Evolutionary conservation across 2,888 invertebrate genomes (phyloP).

Genomic region (Drepana falcataria): DNA sequence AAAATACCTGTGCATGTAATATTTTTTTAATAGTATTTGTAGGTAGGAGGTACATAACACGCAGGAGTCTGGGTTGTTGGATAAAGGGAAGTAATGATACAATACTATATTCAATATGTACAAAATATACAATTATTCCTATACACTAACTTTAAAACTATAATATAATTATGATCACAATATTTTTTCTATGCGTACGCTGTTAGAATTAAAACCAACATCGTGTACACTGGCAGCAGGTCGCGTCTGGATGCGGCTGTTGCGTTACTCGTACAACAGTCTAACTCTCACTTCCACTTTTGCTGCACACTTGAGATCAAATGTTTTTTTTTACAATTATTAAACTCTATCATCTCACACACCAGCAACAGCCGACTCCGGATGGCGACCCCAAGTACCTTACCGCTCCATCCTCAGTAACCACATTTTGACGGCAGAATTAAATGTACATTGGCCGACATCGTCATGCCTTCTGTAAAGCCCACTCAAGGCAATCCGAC

Average conservation of each 20-base stretch:
- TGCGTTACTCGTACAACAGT: conserved; percentile 48
- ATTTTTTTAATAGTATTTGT: conserved; percentile 80
- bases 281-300: conserved; percentile 67
- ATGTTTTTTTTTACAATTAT: conserved; percentile 74
- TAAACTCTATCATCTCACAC: conserved; percentile 71
- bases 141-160: conserved; percentile 71
- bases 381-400: conserved; percentile 26
- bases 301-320: conserved; percentile 79
- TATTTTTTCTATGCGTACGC: conserved; percentile 73
- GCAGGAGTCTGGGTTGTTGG: conserved; percentile 77
- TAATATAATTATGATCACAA: conserved; percentile 78
- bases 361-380: conserved; percentile 57
- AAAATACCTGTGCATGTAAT: conserved; percentile 53
- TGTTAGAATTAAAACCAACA: conserved; percentile 50
- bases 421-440: conserved; percentile 26
- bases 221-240: conserved; percentile 33
- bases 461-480: conserved; percentile 23
- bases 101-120: conserved; percentile 79
- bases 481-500: conserved; percentile 27
- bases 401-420: conserved; percentile 32
- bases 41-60: conserved; percentile 80
- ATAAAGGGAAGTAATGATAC: conserved; percentile 78
- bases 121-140: conserved; percentile 78
- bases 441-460: conserved; percentile 17
- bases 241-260: conserved; percentile 47